Percentiles rank a stretch among this genome's conserved stretches.
These are phyloP conservation scores for Gobio gobio DNA, from an alignment of 2,113 vertebrate genomes.

Conservation along the genomic window DNA sequence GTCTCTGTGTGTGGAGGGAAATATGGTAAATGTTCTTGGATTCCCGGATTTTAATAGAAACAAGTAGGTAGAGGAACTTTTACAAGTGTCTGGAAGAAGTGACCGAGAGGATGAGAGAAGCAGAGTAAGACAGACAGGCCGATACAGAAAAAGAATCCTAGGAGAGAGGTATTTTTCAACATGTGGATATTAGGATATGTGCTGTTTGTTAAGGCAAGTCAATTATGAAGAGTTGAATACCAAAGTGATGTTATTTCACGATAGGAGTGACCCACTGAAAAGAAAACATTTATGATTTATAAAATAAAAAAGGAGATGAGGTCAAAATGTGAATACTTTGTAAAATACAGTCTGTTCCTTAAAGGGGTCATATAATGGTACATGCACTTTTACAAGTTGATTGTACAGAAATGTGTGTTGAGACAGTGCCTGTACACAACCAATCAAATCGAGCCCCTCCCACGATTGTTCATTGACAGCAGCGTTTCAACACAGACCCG, in stretches of 20 bases:
- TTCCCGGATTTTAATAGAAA: slow-evolving; percentile 20
- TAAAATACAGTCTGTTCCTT: neutral
- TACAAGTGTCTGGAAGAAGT: neutral
- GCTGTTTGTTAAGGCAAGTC: neutral
- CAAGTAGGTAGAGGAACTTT: slow-evolving; percentile 9
- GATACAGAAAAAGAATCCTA: neutral
- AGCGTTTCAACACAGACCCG: too few species aligned
- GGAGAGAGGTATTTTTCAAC: neutral
- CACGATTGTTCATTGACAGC: too few species aligned
- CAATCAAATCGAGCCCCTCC: too few species aligned
- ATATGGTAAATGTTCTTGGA: slow-evolving; percentile 14
- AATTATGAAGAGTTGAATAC: neutral
- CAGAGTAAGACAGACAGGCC: neutral
- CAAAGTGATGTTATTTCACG: neutral
- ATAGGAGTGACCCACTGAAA: neutral
- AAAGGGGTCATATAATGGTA: too few species aligned
- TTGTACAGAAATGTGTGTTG: too few species aligned
- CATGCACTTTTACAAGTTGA: too few species aligned
- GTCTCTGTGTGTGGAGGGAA: neutral
- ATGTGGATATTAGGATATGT: neutral
- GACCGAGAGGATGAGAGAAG: neutral
- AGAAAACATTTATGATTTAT: neutral
- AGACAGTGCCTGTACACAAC: too few species aligned
- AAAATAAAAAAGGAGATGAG: neutral
- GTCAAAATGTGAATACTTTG: neutral